phyloP scores from a whole-genome alignment of 2,113 vertebrate genomes.

The Raja brachyura region DNA sequence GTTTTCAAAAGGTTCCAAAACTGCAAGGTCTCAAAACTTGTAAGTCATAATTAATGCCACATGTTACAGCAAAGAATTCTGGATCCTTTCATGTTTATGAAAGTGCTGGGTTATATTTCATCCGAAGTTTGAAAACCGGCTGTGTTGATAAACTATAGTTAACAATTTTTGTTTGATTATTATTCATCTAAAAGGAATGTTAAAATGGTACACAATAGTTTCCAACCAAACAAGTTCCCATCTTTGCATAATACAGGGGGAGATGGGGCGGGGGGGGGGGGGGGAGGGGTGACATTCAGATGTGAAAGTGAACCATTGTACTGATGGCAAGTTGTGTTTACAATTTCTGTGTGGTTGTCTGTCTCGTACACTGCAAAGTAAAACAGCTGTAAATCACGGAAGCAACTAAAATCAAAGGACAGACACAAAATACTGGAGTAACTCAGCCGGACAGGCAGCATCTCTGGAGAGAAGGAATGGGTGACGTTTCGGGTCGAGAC shows the following conservation, averaged over 20 bases:
- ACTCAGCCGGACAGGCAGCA: too few relatives aligned
- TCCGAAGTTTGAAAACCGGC: background rate
- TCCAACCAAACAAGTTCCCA: too few relatives aligned
- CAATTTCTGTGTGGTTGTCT: background rate
- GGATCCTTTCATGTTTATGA: background rate
- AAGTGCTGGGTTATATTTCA: constrained; percentile 8
- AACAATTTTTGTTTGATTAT: background rate
- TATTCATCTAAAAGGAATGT: constrained; percentile 2
- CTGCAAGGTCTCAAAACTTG: background rate
- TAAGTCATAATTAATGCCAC: background rate
- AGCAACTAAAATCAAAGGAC: background rate
- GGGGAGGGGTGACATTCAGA: background rate
- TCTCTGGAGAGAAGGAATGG: too few relatives aligned
- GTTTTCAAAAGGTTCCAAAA: background rate
- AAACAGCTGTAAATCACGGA: background rate
- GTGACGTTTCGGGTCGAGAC: too few relatives aligned
- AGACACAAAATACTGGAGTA: too few relatives aligned
- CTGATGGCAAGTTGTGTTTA: background rate
- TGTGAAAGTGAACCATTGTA: background rate
- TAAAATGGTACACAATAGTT: background rate
- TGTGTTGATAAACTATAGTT: background rate
- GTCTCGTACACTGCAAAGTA: background rate
- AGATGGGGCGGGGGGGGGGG: background rate
- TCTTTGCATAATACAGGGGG: background rate
- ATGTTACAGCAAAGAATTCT: background rate